These are phyloP conservation scores for Harlomillsia oculata DNA, from an alignment of 1,140 invertebrate genomes.

Conservation along the genomic window DNA sequence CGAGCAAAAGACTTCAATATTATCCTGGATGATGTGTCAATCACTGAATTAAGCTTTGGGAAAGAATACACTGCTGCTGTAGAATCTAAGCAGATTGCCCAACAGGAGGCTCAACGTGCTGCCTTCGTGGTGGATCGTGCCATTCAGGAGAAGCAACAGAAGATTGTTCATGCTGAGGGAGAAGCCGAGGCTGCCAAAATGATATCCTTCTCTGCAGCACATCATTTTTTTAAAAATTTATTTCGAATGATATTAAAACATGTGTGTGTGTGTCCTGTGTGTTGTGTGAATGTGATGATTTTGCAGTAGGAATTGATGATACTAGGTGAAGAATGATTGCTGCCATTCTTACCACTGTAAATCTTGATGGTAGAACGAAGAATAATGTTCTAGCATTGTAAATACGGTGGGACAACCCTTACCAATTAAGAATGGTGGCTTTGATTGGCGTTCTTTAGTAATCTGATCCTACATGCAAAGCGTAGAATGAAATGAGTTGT, in stretches of 20 bases:
- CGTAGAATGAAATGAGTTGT: not conserved
- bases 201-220: slow-evolving; percentile 60
- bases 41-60: slow-evolving; percentile 97
- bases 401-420: slow-evolving; percentile 23
- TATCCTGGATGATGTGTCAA: slow-evolving; percentile 98
- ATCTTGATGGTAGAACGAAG: slow-evolving; percentile 27
- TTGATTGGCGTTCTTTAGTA: slow-evolving; percentile 35
- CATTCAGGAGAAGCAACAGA: slow-evolving; percentile 96
- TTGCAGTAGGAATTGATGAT: slow-evolving; percentile 25
- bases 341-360: slow-evolving; percentile 26
- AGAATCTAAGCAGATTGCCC: slow-evolving; percentile 96
- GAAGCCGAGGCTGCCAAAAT: slow-evolving; percentile 97
- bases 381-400: slow-evolving; percentile 28
- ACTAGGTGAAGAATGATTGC: slow-evolving; percentile 11
- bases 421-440: not conserved
- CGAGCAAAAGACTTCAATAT: slow-evolving; percentile 98
- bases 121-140: slow-evolving; percentile 97
- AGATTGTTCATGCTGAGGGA: slow-evolving; percentile 99
- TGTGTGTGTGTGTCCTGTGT: not conserved
- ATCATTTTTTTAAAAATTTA: too few relatives aligned
- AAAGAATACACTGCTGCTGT: slow-evolving; percentile 99
- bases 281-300: not conserved
- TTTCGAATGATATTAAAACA: not conserved
- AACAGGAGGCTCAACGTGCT: slow-evolving; percentile 97
- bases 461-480: slow-evolving; percentile 24